Conservation (phyloP, 1,140 invertebrate species). For the Drosophila auraria region DNA sequence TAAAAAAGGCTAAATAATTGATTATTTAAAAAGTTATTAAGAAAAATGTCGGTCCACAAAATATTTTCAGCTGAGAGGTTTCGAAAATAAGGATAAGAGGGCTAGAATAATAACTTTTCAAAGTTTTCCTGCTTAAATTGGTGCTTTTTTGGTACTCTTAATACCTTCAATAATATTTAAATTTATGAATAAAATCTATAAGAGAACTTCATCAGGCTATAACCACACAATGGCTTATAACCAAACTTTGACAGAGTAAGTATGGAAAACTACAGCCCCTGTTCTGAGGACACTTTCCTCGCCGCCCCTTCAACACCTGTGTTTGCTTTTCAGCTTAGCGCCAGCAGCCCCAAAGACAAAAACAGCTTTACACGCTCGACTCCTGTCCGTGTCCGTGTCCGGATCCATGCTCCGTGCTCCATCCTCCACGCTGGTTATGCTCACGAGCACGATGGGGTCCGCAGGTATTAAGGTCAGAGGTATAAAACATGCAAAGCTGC, state of each 20-base stretch:
- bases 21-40: too few species aligned
- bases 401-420: not conserved
- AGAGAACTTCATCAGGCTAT: not conserved
- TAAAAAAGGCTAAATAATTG: not conserved
- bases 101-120: too few species aligned
- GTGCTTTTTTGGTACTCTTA: too few species aligned
- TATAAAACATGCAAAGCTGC: constrained; percentile 78
- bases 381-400: constrained; percentile 18
- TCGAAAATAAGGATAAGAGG: too few species aligned
- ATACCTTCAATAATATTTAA: not conserved
- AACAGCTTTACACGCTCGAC: constrained; percentile 72
- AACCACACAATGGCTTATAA: constrained; percentile 10
- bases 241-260: constrained; percentile 1
- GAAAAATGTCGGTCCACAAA: too few species aligned
- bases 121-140: too few species aligned
- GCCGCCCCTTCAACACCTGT: constrained; percentile 17
- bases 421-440: constrained; percentile 4
- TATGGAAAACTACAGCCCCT: not conserved
- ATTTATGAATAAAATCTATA: constrained; percentile 5
- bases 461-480: constrained; percentile 77
- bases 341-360: constrained; percentile 67
- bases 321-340: constrained; percentile 61
- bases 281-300: not conserved
- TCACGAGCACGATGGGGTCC: constrained; percentile 37
- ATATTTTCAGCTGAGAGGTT: too few species aligned